These are phyloP conservation scores for Caranx ignobilis DNA, from an alignment of 2,113 vertebrate species.

Conservation along the genomic window DNA sequence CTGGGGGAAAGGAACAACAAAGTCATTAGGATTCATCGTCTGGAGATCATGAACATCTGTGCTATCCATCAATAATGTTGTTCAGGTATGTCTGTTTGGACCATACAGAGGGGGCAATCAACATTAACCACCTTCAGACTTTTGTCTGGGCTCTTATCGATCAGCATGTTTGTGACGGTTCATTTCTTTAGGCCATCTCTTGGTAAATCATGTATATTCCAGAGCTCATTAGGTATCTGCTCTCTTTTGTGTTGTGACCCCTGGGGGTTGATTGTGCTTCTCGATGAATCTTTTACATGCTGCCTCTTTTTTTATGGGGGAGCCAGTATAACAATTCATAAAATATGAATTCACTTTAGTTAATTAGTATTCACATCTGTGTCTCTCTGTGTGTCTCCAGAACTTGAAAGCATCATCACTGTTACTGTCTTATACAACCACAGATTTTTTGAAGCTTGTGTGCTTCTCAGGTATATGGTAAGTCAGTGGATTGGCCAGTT, in stretches of 20 bases:
- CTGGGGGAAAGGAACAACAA: background rate
- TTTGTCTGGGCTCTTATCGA: background rate
- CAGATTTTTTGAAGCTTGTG: background rate
- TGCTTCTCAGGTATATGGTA: background rate
- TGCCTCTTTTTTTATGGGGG: constrained; percentile 34
- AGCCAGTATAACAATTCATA: constrained; percentile 32
- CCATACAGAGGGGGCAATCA: background rate
- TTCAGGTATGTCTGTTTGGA: background rate
- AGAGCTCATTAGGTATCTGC: constrained; percentile 47
- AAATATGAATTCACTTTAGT: constrained; percentile 40
- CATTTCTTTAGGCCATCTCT: constrained; percentile 25
- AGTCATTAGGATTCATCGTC: background rate
- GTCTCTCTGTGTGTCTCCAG: constrained; percentile 22
- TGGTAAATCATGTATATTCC: constrained; percentile 39
- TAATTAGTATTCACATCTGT: constrained; percentile 40
- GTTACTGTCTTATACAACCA: background rate
- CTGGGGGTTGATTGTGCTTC: constrained; percentile 38
- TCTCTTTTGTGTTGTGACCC: constrained; percentile 38
- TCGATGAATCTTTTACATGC: constrained; percentile 58
- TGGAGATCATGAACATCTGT: background rate
- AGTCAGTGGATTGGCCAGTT: background rate
- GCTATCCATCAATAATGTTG: background rate
- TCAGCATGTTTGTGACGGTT: constrained; percentile 20
- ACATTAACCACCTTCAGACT: background rate
- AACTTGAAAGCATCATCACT: background rate